Percentiles rank a stretch among this genome's conserved stretches.
phyloP scores from a whole-genome alignment of 2,797 vertebrate genomes.

The Sphaeramia orbicularis region DNA sequence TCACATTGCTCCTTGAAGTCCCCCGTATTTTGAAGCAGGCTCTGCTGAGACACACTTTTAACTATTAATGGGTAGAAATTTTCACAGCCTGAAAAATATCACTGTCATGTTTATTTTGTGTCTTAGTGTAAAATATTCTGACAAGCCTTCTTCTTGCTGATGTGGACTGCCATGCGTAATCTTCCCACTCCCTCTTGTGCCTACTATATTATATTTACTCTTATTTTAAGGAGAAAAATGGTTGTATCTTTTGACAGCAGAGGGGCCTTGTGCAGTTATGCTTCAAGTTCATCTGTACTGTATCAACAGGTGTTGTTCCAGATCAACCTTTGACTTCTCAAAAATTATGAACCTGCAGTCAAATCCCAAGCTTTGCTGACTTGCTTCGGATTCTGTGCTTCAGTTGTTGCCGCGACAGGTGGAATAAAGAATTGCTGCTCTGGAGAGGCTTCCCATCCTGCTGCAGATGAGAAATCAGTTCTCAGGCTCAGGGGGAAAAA shows the following conservation, averaged over 20 bases:
- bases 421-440: conserved; percentile 61
- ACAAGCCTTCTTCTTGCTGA: conserved; percentile 40
- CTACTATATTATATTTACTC: conserved; percentile 1
- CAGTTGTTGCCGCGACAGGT: conserved; percentile 58
- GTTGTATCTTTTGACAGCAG: conserved; percentile 6
- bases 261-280: background rate
- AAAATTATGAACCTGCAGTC: conserved; percentile 39
- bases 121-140: conserved; percentile 37
- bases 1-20: conserved; percentile 34
- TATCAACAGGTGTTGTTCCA: conserved; percentile 50
- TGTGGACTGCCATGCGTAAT: background rate
- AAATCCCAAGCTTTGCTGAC: conserved; percentile 38
- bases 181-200: background rate
- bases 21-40: conserved; percentile 31
- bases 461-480: conserved; percentile 72
- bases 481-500: conserved; percentile 54
- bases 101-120: conserved; percentile 11
- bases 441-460: conserved; percentile 54
- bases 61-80: conserved; percentile 7
- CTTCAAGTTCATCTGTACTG: conserved; percentile 14
- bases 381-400: conserved; percentile 38
- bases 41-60: conserved; percentile 9
- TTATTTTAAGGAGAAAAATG: background rate
- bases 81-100: conserved; percentile 21
- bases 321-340: conserved; percentile 17